Evolutionary conservation across 2,113 vertebrate species (phyloP), one percentile per base, ranked within the genome.

Genomic region (Polypterus bichir): DNA sequence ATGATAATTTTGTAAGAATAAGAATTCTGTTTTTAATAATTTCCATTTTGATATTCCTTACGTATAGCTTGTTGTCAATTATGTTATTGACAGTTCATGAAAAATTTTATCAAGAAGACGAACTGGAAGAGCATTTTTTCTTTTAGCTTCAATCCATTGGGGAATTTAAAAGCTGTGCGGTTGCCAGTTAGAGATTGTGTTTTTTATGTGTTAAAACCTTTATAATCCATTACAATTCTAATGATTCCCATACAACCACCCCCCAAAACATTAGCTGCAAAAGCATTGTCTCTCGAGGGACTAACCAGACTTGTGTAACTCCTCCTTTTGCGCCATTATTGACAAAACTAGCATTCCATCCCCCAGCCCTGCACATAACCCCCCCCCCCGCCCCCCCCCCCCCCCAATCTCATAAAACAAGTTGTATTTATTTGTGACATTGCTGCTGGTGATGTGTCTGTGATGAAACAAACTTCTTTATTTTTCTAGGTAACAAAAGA

Each of bases 201-300:
- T 27, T 27, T 27, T 27, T 27, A 27, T 27, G 27, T 27, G 27
- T 27, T 27, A 61, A 62, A 61, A 60, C 56, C 60, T 46, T 48
- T 59, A 64, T 63, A 68, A 59, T 68, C 61, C 63, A 68, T 70
- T 67, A 66, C 27, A 62, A 68, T 51, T 6, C 49, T 62, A 53
- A 54, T 62, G 61, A 66, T 64, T 52, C 59, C n/a, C 10, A 57
- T 7, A 48, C 44, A 48, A 46, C 59, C 59, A 27, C 27, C 27
- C 27, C 27, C 27, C 27, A 27, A 27, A 27, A 27, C 27, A 57
- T 61, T 66, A 62, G 49, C 62, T 69, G 11, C 45, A 59, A 48
- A 27, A 64, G 58, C 49, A 5, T 48, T 47, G 27, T 61, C 66
- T 68, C 61, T 65, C 62, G 64, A 54, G 10, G 58, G 66, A 10